Percentiles rank a stretch among this genome's conserved stretches.
Conservation (phyloP, 1,140 invertebrate species). For the Aphidius ervi region DNA sequence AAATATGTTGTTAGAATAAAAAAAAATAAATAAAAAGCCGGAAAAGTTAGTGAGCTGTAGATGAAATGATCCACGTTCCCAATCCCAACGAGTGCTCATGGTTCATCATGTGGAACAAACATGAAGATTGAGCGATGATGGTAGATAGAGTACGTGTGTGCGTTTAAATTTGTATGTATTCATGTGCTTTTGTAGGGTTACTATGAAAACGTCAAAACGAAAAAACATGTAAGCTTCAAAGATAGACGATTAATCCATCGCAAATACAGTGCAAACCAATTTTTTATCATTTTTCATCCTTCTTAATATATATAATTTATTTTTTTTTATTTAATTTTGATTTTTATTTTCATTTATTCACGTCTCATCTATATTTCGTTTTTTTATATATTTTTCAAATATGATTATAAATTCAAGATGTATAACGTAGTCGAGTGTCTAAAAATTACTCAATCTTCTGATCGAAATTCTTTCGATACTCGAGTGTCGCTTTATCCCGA, state of each 20-base stretch:
- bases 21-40: background rate
- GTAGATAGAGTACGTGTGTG: too few relatives aligned
- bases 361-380: background rate
- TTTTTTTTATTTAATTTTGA: background rate
- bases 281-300: background rate
- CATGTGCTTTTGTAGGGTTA: too few relatives aligned
- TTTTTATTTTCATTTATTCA: background rate
- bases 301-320: background rate
- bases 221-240: conserved; percentile 8
- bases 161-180: too few relatives aligned
- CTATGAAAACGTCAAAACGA: too few relatives aligned
- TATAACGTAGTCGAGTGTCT: conserved; percentile 3
- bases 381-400: background rate
- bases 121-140: background rate
- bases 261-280: background rate
- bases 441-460: background rate
- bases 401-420: conserved; percentile 9
- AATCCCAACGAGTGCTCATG: conserved; percentile 1
- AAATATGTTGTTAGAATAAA: background rate
- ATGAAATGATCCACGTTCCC: conserved; percentile 8
- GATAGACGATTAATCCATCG: conserved; percentile 5
- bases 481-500: background rate
- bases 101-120: conserved; percentile 9
- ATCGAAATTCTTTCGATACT: background rate
- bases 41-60: too few relatives aligned